phyloP scores from a whole-genome alignment of 2,113 vertebrate genomes.

The Mormyrus iriodes region DNA sequence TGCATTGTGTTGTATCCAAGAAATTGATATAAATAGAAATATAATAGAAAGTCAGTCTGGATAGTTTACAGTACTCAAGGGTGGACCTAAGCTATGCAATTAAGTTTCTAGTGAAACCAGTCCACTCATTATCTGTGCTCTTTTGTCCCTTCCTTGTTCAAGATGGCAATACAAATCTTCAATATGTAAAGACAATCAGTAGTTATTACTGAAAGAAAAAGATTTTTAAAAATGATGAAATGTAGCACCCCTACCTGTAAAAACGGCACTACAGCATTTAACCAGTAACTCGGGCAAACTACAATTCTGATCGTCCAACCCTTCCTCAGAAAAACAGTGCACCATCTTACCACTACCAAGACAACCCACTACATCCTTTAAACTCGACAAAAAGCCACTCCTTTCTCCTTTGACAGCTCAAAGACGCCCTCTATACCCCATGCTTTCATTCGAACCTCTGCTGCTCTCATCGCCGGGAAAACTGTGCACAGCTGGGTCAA shows the following conservation, averaged over 20 bases:
- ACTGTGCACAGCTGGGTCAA: background rate
- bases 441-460: background rate
- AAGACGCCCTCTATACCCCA: background rate
- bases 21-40: constrained; percentile 1
- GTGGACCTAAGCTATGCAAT: background rate
- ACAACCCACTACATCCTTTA: background rate
- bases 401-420: background rate
- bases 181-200: background rate
- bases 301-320: background rate
- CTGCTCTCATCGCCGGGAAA: background rate
- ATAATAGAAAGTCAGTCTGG: background rate
- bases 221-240: background rate
- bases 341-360: background rate
- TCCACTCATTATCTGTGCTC: background rate
- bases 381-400: background rate
- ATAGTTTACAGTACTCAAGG: constrained; percentile 1
- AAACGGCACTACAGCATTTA: background rate
- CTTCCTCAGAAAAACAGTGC: background rate
- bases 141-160: background rate
- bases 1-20: background rate
- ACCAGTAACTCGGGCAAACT: background rate
- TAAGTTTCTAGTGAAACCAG: background rate
- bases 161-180: background rate
- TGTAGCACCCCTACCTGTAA: background rate
- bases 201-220: background rate